A percentile compares a stretch with the other conserved stretches of the same genome.
Evolutionary conservation across 2,797 vertebrate species (phyloP).

Genomic region (Channa striata): DNA sequence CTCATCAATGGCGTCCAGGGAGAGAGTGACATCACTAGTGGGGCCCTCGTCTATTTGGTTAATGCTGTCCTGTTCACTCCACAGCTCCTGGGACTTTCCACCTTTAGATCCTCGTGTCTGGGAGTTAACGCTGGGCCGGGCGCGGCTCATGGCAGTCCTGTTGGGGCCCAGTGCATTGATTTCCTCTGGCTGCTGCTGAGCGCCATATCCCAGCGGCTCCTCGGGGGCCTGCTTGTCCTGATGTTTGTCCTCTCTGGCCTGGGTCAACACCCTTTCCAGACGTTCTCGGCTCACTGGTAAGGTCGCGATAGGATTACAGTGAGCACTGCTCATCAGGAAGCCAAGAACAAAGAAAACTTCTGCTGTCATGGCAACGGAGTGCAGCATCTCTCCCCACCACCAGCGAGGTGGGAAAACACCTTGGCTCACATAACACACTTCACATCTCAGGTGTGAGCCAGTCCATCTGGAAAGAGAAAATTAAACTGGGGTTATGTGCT

Average conservation of each 20-base stretch:
- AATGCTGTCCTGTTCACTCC: constrained; percentile 78
- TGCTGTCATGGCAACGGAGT: constrained; percentile 93
- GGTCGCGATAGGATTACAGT: constrained; percentile 90
- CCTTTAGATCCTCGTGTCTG: constrained; percentile 79
- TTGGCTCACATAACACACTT: constrained; percentile 90
- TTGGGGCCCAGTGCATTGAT: constrained; percentile 83
- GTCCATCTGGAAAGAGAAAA: constrained; percentile 88
- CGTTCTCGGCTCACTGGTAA: constrained; percentile 86
- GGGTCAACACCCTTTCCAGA: constrained; percentile 77
- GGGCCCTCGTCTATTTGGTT: constrained; percentile 86
- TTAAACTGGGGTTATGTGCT: constrained; percentile 72
- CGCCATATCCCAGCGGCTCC: constrained; percentile 77
- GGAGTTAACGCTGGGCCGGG: constrained; percentile 83
- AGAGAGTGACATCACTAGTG: constrained; percentile 84
- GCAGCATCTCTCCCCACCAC: constrained; percentile 92
- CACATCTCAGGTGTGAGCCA: constrained; percentile 85
- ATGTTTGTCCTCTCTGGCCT: constrained; percentile 70
- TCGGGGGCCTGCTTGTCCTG: constrained; percentile 74
- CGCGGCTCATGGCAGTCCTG: constrained; percentile 84
- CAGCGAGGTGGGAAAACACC: constrained; percentile 88
- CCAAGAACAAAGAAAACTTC: constrained; percentile 92
- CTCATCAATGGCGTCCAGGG: constrained; percentile 91
- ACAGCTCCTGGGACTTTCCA: constrained; percentile 82
- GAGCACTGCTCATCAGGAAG: constrained; percentile 88
- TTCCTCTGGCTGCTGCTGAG: constrained; percentile 85